phyloP scores from a whole-genome alignment of 2,888 invertebrate species.

The Mimas tiliae region DNA sequence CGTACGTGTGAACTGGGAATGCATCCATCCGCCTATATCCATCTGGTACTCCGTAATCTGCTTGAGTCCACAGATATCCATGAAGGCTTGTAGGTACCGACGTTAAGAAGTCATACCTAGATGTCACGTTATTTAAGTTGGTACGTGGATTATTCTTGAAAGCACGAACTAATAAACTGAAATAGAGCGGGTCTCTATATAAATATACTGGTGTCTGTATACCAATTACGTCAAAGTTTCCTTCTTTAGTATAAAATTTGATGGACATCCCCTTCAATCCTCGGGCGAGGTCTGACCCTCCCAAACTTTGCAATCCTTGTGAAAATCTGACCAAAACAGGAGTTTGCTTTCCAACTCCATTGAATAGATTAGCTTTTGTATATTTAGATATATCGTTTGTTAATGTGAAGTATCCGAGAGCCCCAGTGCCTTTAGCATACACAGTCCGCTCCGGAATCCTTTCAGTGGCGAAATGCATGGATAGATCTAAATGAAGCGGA shows the following conservation, averaged over 20 bases:
- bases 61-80: conserved; percentile 89
- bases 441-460: conserved; percentile 96
- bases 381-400: conserved; percentile 90
- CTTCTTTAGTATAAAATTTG: conserved; percentile 56
- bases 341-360: conserved; percentile 84
- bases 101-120: conserved; percentile 81
- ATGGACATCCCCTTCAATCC: conserved; percentile 72
- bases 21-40: conserved; percentile 95
- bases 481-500: conserved; percentile 86
- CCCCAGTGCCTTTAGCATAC: conserved; percentile 95
- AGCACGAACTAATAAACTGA: conserved; percentile 80
- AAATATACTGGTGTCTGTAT: conserved; percentile 85
- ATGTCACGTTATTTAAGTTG: conserved; percentile 55
- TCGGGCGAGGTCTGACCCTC: conserved; percentile 82
- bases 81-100: conserved; percentile 88
- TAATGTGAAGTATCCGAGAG: conserved; percentile 92
- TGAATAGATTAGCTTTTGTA: conserved; percentile 85
- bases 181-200: conserved; percentile 80
- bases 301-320: conserved; percentile 85
- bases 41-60: conserved; percentile 94
- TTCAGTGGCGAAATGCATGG: conserved; percentile 89
- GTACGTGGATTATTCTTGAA: conserved; percentile 84
- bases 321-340: conserved; percentile 85
- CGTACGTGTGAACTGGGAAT: conserved; percentile 95
- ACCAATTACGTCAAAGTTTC: conserved; percentile 59